Evolutionary conservation across 1,140 invertebrate genomes (phyloP), one percentile per base, ranked within the genome.

Genomic region (Drosophila yakuba): DNA sequence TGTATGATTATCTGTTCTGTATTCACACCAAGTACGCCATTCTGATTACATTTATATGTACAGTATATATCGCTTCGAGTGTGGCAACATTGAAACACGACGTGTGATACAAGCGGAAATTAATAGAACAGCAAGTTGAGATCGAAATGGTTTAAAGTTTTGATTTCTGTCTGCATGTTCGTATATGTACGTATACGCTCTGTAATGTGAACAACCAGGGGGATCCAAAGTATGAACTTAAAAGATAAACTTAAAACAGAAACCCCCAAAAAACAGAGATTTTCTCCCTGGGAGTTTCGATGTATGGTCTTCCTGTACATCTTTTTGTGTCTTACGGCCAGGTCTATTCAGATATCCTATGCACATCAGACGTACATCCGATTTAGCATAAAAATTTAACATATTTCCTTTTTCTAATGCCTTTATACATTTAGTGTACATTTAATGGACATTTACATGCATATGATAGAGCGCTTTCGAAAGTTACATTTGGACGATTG

Each of bases 31-130:
- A 68, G 47, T 66, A 66, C 45, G 60, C 47, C 64, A 38, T 41
- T 36, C 47, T 28, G 28, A 28, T 48, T 58, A 69, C 64, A 72
- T 50, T 44, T 36, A 72, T 69, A 57, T 71, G 67, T 71, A 68
- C 68, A 71, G 57, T 71, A 47, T 56, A 11, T 15, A 56, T 58
- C 28, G 64, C 68, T 35, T 57, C 64, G 51, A 71, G 36, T 38
- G 64, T 71, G 67, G 51, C 51, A 71, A 71, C 64, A 71, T 72
- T 58, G 28, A 72, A 71, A 50, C 28, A 72, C 68, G 67, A 58
- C 52, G 64, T 58, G 64, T 32, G 32, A 71, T 57, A 55, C 44
- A 72, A 58, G 54, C 25, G 68, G 38, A 50, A 58, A 58, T 28
- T 50, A 71, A 71, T 44, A 20, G 25, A 71, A 71, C 64, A 71